Conservation (phyloP, 2,113 vertebrate genomes). For the Pungitius pungitius region DNA sequence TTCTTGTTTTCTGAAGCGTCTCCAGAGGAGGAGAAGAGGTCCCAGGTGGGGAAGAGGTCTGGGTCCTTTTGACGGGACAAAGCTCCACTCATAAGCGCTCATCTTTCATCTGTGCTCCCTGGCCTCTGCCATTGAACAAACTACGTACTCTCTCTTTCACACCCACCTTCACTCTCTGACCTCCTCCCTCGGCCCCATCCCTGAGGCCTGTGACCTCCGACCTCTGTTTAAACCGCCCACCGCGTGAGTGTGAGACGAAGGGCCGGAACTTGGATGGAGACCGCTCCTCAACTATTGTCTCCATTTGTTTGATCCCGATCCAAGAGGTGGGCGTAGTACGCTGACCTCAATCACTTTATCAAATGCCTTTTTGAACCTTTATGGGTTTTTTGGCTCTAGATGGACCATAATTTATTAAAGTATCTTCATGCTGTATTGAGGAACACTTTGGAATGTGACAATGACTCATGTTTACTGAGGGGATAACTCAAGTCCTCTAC, state of each 20-base stretch:
- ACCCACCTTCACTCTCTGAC: background rate
- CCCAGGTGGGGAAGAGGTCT: background rate
- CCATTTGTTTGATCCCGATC: background rate
- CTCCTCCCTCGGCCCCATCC: background rate
- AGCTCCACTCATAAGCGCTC: background rate
- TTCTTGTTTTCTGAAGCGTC: background rate
- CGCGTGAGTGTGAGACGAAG: background rate
- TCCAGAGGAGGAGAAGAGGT: background rate
- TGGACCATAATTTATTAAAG: background rate
- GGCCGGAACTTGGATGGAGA: background rate
- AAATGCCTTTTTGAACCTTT: no score
- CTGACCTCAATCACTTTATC: no score
- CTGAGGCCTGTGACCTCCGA: conserved; percentile 25
- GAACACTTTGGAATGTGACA: background rate
- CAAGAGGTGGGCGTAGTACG: no score
- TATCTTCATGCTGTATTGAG: no score
- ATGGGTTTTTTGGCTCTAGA: background rate
- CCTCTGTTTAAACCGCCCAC: conserved; percentile 23
- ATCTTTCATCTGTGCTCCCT: background rate
- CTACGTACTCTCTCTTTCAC: background rate
- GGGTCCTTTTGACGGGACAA: background rate
- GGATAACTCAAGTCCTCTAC: background rate
- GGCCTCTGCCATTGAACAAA: background rate
- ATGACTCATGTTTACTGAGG: no score
- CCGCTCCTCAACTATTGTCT: background rate